Evolutionary conservation across 1,140 invertebrate genomes (phyloP).

Genomic region (Panagrolaimus sp.): DNA sequence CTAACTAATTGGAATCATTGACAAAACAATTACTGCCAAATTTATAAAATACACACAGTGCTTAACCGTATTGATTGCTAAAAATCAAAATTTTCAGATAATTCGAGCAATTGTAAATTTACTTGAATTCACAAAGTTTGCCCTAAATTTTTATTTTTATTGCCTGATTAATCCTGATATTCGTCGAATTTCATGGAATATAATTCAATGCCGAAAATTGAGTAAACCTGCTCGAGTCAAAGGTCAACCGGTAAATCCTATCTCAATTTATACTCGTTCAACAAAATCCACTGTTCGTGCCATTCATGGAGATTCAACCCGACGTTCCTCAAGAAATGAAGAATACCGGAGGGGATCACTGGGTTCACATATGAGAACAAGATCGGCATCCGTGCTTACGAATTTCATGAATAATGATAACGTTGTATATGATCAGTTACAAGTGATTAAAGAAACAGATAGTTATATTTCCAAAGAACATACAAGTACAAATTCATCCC

Average conservation of each 20-base stretch:
- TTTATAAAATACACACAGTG: no score
- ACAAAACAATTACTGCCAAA: no score
- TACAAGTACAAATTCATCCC: slow-evolving; percentile 2
- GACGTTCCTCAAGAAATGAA: neutral
- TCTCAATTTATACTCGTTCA: slow-evolving; percentile 34
- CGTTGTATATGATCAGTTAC: neutral
- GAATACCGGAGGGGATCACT: neutral
- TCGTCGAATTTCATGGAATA: slow-evolving; percentile 41
- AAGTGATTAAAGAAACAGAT: slow-evolving; percentile 6
- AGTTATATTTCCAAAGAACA: neutral
- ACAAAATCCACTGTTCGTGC: slow-evolving; percentile 4
- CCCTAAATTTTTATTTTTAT: slow-evolving; percentile 59
- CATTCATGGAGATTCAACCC: neutral
- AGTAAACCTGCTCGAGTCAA: slow-evolving; percentile 35
- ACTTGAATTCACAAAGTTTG: slow-evolving; percentile 59
- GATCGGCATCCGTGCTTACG: neutral
- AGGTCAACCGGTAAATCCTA: slow-evolving; percentile 40
- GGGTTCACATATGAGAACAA: neutral
- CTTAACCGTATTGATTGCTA: no score
- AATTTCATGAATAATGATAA: slow-evolving; percentile 3
- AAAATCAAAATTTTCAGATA: slow-evolving; percentile 39
- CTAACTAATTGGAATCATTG: no score
- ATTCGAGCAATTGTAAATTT: slow-evolving; percentile 54
- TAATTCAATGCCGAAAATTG: slow-evolving; percentile 37
- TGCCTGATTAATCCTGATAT: slow-evolving; percentile 59